Evolutionary conservation across 2,888 invertebrate genomes (phyloP).

Genomic region (Portevinia maculata): DNA sequence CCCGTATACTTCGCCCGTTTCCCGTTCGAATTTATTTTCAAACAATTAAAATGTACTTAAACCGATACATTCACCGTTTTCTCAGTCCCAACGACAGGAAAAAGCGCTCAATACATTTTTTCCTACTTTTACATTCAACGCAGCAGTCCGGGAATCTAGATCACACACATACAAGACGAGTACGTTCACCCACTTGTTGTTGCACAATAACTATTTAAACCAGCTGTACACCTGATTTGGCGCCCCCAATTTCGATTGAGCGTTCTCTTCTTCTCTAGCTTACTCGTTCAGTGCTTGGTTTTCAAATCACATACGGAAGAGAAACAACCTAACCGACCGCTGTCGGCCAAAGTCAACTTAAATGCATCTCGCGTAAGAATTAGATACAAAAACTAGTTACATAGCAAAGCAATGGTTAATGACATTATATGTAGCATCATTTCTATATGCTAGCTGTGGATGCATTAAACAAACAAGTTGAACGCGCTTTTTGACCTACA

Average conservation of each 20-base stretch:
- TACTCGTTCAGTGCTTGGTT: slow-evolving; percentile 9
- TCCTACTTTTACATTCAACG: slow-evolving; percentile 42
- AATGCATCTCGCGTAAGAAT: slow-evolving; percentile 66
- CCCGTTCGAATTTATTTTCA: no score
- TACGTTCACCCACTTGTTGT: slow-evolving; percentile 64
- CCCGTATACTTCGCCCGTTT: no score
- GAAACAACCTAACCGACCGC: slow-evolving; percentile 42
- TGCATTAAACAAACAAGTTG: slow-evolving; percentile 67
- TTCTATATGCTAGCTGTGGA: slow-evolving; percentile 15
- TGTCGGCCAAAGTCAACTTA: slow-evolving; percentile 58
- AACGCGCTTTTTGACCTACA: slow-evolving; percentile 74
- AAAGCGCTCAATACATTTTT: slow-evolving; percentile 5
- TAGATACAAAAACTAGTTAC: slow-evolving; percentile 62
- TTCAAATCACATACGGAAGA: slow-evolving; percentile 66
- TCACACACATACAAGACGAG: not conserved
- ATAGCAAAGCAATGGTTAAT: slow-evolving; percentile 29
- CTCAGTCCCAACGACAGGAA: not conserved
- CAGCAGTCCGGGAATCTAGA: slow-evolving; percentile 36
- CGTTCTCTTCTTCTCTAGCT: not conserved
- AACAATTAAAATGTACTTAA: no score
- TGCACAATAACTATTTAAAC: slow-evolving; percentile 43
- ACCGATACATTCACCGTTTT: no score
- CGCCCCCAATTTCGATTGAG: slow-evolving; percentile 57
- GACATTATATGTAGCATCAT: slow-evolving; percentile 47
- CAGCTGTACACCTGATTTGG: slow-evolving; percentile 60